phyloP scores from a whole-genome alignment of 2,113 vertebrate genomes.

The Nyctibius bracteatus region DNA sequence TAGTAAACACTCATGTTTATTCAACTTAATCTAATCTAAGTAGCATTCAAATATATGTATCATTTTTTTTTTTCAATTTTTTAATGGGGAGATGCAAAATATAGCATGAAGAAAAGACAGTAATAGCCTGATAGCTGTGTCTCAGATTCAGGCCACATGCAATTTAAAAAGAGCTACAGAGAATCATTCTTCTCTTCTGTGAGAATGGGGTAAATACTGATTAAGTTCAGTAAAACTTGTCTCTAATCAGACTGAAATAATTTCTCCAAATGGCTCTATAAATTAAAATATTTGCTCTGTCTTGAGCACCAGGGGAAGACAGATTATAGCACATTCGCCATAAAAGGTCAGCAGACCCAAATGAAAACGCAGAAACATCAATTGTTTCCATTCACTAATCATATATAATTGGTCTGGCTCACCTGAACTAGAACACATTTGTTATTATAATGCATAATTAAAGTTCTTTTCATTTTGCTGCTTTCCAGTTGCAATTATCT shows the following conservation, averaged over 20 bases:
- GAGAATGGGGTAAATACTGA: neutral
- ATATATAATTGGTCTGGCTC: constrained; percentile 49
- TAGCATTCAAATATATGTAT: neutral
- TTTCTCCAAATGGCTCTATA: constrained; percentile 19
- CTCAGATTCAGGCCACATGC: neutral
- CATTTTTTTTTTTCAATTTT: neutral
- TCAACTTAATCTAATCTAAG: neutral
- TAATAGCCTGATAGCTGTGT: neutral
- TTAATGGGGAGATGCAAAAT: neutral
- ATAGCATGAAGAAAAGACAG: neutral
- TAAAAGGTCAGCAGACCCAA: constrained; percentile 24
- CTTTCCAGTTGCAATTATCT: constrained; percentile 53
- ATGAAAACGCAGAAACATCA: constrained; percentile 41
- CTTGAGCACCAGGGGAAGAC: neutral
- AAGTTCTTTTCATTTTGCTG: constrained; percentile 54
- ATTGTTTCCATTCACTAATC: constrained; percentile 60
- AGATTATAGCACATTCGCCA: neutral
- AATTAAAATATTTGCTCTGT: constrained; percentile 34
- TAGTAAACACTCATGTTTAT: neutral
- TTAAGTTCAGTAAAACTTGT: neutral
- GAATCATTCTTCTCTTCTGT: neutral
- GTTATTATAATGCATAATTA: constrained; percentile 53
- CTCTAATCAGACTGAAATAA: neutral
- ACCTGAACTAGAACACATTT: constrained; percentile 58
- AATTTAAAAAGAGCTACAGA: neutral